These are phyloP conservation scores for Pseudomyrmex dendroicus DNA, from an alignment of 1,140 invertebrate genomes.

Conservation along the genomic window DNA sequence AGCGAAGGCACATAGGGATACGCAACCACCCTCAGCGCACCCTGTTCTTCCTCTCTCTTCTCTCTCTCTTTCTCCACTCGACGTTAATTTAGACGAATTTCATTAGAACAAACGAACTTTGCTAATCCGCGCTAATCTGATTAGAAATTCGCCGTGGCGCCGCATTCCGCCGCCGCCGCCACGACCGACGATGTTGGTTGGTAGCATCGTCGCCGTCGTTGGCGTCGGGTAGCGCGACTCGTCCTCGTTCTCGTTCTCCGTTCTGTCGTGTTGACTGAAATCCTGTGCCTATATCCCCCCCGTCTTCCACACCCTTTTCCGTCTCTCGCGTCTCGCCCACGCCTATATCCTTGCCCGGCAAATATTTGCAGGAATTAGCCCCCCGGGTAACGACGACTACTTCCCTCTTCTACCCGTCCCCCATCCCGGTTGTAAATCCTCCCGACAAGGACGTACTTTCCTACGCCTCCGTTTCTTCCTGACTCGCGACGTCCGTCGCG, in stretches of 20 bases:
- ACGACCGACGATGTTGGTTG: conserved; percentile 61
- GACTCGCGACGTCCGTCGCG: conserved; percentile 48
- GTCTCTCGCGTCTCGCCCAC: conserved; percentile 58
- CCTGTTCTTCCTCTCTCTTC: neutral
- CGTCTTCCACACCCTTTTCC: conserved; percentile 49
- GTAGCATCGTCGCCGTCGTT: conserved; percentile 41
- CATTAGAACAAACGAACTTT: conserved; percentile 86
- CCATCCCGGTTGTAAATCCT: conserved; percentile 10
- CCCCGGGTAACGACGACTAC: conserved; percentile 67
- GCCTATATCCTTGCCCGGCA: conserved; percentile 76
- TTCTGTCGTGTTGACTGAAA: conserved; percentile 72
- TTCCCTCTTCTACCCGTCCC: neutral
- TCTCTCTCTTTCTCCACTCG: conserved; percentile 64
- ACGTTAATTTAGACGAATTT: conserved; percentile 84
- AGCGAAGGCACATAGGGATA: conserved; percentile 30
- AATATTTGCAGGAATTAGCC: conserved; percentile 82
- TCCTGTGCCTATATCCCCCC: conserved; percentile 70
- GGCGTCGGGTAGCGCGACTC: conserved; percentile 14
- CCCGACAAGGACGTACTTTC: conserved; percentile 28
- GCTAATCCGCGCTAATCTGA: conserved; percentile 85
- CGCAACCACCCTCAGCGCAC: conserved; percentile 13
- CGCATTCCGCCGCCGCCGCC: conserved; percentile 69
- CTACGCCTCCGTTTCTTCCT: conserved; percentile 37
- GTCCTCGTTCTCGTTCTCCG: conserved; percentile 47
- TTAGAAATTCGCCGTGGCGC: conserved; percentile 84